A percentile compares a stretch with the other conserved stretches of the same genome.
Evolutionary conservation across 1,140 invertebrate genomes (phyloP).

Genomic region (Cataglyphis hispanica): DNA sequence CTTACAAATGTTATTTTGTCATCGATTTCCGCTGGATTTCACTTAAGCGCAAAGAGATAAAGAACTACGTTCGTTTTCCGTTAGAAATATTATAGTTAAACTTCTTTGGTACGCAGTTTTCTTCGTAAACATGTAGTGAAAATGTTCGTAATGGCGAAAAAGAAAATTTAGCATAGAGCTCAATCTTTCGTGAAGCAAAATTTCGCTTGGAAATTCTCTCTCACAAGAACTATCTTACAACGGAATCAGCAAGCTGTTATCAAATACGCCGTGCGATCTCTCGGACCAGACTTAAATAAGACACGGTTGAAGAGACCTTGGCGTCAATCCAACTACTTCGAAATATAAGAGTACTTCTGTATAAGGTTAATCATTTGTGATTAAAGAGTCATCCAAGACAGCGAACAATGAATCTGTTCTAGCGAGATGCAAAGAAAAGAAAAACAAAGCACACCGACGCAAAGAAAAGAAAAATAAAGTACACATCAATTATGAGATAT

Average conservation of each 20-base stretch:
- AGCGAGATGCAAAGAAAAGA: not conserved
- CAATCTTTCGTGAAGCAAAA: slow-evolving; percentile 27
- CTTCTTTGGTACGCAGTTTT: not conserved
- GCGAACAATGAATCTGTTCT: slow-evolving; percentile 1
- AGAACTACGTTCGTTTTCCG: not conserved
- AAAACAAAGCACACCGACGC: no score
- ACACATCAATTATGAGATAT: not conserved
- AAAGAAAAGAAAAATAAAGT: not conserved
- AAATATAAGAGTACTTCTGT: slow-evolving; percentile 67
- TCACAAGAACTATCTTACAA: slow-evolving; percentile 72
- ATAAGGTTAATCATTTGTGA: slow-evolving; percentile 74
- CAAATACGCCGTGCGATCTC: slow-evolving; percentile 66
- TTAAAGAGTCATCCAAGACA: slow-evolving; percentile 59
- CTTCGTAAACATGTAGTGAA: slow-evolving; percentile 7
- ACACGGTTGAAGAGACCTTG: slow-evolving; percentile 75
- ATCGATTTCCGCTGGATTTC: not conserved
- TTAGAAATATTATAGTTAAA: not conserved
- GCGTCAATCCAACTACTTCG: slow-evolving; percentile 71
- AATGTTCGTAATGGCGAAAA: not conserved
- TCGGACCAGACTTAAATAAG: slow-evolving; percentile 73
- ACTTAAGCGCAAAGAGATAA: not conserved
- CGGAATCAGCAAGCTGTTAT: slow-evolving; percentile 79
- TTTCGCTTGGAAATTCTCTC: not conserved
- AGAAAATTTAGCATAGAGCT: slow-evolving; percentile 16
- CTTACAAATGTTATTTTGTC: not conserved